Percentiles rank a stretch among this genome's conserved stretches.
Evolutionary conservation across 2,113 vertebrate species (phyloP).

Genomic region (Nothocercus julius): DNA sequence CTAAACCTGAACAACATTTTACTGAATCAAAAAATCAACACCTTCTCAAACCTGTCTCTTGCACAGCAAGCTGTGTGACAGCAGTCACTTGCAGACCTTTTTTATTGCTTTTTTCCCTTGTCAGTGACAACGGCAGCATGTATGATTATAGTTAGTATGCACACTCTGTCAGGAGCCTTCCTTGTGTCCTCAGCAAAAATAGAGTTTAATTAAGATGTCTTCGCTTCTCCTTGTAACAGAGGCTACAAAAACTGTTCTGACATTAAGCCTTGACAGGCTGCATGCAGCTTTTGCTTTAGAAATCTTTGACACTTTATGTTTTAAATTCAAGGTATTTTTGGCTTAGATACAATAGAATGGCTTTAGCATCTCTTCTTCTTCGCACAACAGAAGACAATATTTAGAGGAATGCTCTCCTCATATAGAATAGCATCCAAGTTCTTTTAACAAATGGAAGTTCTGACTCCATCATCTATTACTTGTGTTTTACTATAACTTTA

Average conservation of each 20-base stretch:
- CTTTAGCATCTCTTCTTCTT: neutral
- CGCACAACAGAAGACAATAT: neutral
- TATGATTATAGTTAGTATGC: neutral
- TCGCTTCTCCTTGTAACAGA: neutral
- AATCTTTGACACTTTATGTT: neutral
- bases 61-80: neutral
- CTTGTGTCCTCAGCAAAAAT: neutral
- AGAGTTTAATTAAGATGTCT: conserved; percentile 38
- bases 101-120: neutral
- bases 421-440: neutral
- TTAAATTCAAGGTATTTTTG: neutral
- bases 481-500: neutral
- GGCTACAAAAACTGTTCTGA: neutral
- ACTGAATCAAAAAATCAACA: neutral
- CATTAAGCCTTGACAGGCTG: neutral
- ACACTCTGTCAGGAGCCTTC: neutral
- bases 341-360: neutral
- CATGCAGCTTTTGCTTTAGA: neutral
- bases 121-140: neutral
- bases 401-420: neutral
- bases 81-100: neutral
- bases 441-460: neutral
- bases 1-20: neutral
- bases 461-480: neutral
- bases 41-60: neutral